Base-by-base conservation (phyloP, 2,113 vertebrate genomes). In the Sebastes fasciatus region DNA sequence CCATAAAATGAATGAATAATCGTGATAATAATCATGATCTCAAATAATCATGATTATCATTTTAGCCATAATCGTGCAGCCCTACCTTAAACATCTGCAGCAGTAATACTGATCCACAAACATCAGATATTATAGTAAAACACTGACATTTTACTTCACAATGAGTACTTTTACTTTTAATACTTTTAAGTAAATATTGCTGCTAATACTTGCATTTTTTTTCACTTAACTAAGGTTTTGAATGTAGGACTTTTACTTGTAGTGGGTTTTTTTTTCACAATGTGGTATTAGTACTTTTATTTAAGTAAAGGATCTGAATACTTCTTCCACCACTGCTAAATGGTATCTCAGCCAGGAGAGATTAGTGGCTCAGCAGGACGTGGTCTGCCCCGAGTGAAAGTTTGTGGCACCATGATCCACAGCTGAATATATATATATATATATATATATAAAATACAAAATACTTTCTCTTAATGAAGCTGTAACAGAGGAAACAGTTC, bases 331-430 rank as follows among this genome's bases (percentile, higher is more conserved):
- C 13, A 4, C 14, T 55, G 67, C 26, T 34, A 48, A 70, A 61
- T 1, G 46, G 72, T 49, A 1, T 45, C 4, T 17, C 5, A 26
- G 42, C 19, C 40, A 17, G 13, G 45, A 79, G 16, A 61, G 74
- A 57, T 61, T 48, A 62, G 45, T n/a, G 67, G n/a, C 51, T 70
- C 34, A 65, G 84, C 60, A 21, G 51, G 45, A 61, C 60, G 42
- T n/a, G 19, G 21, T 45, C 8, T 74, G 26, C 19, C 60, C 49
- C 14, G 14, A 52, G 77, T 75, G 40, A 76, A 87, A 57, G 63
- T 81, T 76, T 1, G 42, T 43, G 19, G 19, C 23, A 14, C 58
- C 19, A 2, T 55, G 58, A 57, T 63, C 42, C 45, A 63, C 21
- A 68, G 57, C 78, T 87, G 74, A 10, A 6, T 75, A 54, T 46